Conservation (phyloP, 1,140 invertebrate species). For the Ladona fulva region DNA sequence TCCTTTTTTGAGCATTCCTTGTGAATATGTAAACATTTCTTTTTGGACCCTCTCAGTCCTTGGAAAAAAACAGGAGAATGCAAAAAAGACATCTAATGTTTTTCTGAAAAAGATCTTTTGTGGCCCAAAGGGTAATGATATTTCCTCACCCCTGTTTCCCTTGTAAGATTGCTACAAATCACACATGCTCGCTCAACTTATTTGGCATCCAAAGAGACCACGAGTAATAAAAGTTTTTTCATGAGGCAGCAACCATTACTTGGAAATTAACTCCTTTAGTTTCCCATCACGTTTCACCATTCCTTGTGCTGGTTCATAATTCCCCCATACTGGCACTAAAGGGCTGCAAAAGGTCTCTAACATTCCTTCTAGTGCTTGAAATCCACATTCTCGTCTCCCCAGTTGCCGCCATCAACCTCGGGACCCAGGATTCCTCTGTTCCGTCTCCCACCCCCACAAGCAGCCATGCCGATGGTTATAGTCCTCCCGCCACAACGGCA, state of each 20-base stretch:
- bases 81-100: background rate
- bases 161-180: background rate
- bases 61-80: background rate
- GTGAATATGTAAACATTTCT: background rate
- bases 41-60: background rate
- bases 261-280: background rate
- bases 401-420: background rate
- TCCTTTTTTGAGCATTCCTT: background rate
- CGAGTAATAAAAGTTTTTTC: background rate
- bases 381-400: background rate
- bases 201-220: no score
- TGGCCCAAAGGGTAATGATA: background rate
- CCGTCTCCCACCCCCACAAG: background rate
- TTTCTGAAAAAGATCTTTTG: background rate
- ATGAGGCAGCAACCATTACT: background rate
- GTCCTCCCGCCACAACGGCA: constrained; percentile 21
- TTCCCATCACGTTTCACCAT: background rate
- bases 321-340: background rate
- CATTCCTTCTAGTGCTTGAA: background rate
- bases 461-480: constrained; percentile 16
- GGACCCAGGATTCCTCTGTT: background rate
- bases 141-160: background rate
- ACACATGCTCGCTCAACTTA: background rate
- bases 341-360: background rate
- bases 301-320: background rate